These are phyloP conservation scores for Laticauda laticaudata DNA, from an alignment of 2,113 vertebrate species.

Conservation along the genomic window DNA sequence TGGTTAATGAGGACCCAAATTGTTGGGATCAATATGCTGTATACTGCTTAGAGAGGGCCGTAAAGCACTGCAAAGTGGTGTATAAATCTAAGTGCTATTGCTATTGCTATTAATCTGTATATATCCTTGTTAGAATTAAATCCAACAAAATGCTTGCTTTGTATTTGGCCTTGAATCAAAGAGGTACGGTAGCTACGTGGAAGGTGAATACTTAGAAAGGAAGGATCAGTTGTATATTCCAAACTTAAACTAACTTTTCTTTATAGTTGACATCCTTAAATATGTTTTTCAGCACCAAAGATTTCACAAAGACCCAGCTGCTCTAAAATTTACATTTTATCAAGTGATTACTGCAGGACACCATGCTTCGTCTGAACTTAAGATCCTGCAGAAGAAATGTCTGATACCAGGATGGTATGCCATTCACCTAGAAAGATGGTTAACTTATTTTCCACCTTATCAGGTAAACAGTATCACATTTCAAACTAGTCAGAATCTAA, in stretches of 20 bases:
- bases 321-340: slow-evolving; percentile 89
- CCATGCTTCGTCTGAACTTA: slow-evolving; percentile 79
- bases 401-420: slow-evolving; percentile 90
- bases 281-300: slow-evolving; percentile 83
- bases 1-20: neutral
- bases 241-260: neutral
- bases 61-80: too few species aligned
- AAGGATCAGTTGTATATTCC: neutral
- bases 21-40: too few species aligned
- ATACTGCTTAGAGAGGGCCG: too few species aligned
- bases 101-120: neutral
- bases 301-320: slow-evolving; percentile 87
- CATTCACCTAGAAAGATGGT: slow-evolving; percentile 90
- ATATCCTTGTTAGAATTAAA: neutral
- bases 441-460: slow-evolving; percentile 85
- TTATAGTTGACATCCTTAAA: neutral
- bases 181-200: neutral
- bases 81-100: too few species aligned
- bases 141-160: neutral
- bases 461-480: slow-evolving; percentile 75
- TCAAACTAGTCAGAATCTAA: slow-evolving; percentile 5
- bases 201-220: neutral
- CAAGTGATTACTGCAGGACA: slow-evolving; percentile 89
- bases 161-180: neutral
- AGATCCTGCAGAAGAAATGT: slow-evolving; percentile 88